Conservation (phyloP, 2,797 vertebrate genomes). For the Hippoglossus hippoglossus region DNA sequence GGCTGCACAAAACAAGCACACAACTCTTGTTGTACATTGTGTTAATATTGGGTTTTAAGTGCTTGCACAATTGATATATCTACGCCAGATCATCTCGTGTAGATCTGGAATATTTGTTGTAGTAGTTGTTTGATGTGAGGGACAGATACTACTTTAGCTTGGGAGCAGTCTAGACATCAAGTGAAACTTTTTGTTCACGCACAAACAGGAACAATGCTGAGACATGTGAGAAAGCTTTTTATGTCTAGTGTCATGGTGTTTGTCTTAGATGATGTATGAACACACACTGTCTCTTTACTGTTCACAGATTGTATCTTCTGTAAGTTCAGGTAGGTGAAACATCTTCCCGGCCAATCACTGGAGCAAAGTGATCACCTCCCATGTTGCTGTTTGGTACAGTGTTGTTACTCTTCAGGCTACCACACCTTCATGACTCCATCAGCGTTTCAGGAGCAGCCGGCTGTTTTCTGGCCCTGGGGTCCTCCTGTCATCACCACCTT, state of each 20-base stretch:
- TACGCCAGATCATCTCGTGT: constrained; percentile 18
- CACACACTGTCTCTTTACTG: background rate
- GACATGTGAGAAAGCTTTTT: background rate
- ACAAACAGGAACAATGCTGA: constrained; percentile 5
- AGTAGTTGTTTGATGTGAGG: constrained; percentile 17
- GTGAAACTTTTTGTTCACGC: background rate
- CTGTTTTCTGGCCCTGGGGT: constrained; percentile 37
- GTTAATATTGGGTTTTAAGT: constrained; percentile 36
- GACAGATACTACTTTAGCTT: constrained; percentile 14
- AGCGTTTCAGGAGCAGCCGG: constrained; percentile 33
- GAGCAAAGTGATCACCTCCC: constrained; percentile 15
- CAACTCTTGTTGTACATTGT: constrained; percentile 34
- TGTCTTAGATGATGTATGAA: background rate
- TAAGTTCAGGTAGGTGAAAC: constrained; percentile 7
- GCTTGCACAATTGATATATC: constrained; percentile 33
- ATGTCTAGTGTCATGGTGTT: background rate
- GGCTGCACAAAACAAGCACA: constrained; percentile 39
- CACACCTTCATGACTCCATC: constrained; percentile 40
- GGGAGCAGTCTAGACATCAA: background rate
- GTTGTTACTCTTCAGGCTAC: constrained; percentile 13
- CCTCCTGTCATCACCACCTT: constrained; percentile 34
- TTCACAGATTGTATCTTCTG: background rate
- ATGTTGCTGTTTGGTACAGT: constrained; percentile 13
- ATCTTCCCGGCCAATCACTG: background rate
- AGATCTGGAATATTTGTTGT: constrained; percentile 16